A percentile compares a stretch with the other conserved stretches of the same genome.
Evolutionary conservation across 1,140 invertebrate species (phyloP).

Genomic region (Diplogasteroides magnus): DNA sequence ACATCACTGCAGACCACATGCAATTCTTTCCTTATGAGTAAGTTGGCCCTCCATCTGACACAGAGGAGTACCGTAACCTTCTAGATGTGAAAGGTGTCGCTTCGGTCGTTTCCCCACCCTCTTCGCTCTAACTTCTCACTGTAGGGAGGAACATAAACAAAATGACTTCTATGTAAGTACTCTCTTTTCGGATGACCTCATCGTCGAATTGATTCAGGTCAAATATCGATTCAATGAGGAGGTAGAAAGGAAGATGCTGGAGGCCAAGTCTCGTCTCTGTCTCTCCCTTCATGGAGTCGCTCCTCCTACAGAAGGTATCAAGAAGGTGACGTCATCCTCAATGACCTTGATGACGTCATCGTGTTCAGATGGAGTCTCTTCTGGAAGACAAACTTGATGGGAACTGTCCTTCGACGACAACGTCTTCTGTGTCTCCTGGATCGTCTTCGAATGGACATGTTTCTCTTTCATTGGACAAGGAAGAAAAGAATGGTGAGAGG

Average conservation of each 20-base stretch:
- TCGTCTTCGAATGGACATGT: constrained; percentile 5
- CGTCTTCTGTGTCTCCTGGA: constrained; percentile 12
- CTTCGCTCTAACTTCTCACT: constrained; percentile 30
- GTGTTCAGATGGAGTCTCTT: too few relatives aligned
- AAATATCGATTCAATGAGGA: background rate
- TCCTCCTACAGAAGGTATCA: too few relatives aligned
- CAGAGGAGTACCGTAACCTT: constrained; percentile 4
- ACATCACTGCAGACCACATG: constrained; percentile 30
- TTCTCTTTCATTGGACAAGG: constrained; percentile 8
- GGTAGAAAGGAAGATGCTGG: constrained; percentile 8
- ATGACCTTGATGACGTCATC: too few relatives aligned
- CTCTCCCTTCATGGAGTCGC: too few relatives aligned
- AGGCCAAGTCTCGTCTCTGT: constrained; percentile 4
- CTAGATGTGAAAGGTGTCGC: constrained; percentile 35
- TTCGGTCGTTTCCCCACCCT: constrained; percentile 38
- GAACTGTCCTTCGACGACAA: too few relatives aligned
- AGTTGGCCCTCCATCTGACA: background rate
- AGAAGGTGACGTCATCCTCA: too few relatives aligned
- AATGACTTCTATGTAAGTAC: constrained; percentile 33
- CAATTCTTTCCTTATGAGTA: constrained; percentile 25
- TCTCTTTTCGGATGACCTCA: too few relatives aligned
- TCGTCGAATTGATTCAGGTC: background rate
- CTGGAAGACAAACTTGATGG: too few relatives aligned
- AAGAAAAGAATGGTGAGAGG: constrained; percentile 6
- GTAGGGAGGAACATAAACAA: constrained; percentile 29